Percentiles rank a stretch among this genome's conserved stretches.
These are phyloP conservation scores for Bambusicola thoracicus DNA, from an alignment of 2,113 vertebrate species.

Conservation along the genomic window DNA sequence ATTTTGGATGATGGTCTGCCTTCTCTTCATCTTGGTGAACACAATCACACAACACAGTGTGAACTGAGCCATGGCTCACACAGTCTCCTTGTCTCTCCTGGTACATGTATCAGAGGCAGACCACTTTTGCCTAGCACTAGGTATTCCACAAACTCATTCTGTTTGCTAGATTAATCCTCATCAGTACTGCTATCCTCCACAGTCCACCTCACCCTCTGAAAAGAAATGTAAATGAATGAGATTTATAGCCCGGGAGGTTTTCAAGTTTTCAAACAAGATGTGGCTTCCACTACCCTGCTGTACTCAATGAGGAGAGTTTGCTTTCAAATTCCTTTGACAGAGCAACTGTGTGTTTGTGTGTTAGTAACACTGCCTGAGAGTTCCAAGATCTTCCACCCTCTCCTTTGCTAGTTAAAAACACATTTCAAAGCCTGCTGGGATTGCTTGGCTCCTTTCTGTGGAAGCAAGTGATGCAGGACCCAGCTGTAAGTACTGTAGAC, in stretches of 20 bases:
- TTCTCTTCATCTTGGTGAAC: background rate
- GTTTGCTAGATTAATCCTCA: slow-evolving; percentile 56
- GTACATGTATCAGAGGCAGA: background rate
- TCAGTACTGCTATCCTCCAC: slow-evolving; percentile 54
- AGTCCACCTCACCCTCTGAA: slow-evolving; percentile 55
- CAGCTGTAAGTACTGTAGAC: background rate
- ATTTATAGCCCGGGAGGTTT: slow-evolving; percentile 62
- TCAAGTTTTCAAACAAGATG: slow-evolving; percentile 49
- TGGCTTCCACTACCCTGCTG: slow-evolving; percentile 3
- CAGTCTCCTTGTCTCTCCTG: background rate
- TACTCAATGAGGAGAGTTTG: slow-evolving; percentile 6
- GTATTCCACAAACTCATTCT: slow-evolving; percentile 38
- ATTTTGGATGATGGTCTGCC: background rate
- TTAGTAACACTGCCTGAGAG: background rate
- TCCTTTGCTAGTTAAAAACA: slow-evolving; percentile 16
- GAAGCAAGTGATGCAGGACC: background rate
- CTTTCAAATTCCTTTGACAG: slow-evolving; percentile 45
- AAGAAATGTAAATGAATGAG: slow-evolving; percentile 70
- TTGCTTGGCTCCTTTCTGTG: background rate
- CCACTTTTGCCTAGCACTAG: slow-evolving; percentile 1
- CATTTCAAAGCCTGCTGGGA: background rate
- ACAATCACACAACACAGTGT: background rate
- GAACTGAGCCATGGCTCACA: background rate
- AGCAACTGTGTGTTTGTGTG: background rate
- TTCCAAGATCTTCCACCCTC: background rate